Percentiles rank a stretch among this genome's conserved stretches.
Conservation (phyloP, 1,140 invertebrate genomes). For the Papilio aristodemus region DNA sequence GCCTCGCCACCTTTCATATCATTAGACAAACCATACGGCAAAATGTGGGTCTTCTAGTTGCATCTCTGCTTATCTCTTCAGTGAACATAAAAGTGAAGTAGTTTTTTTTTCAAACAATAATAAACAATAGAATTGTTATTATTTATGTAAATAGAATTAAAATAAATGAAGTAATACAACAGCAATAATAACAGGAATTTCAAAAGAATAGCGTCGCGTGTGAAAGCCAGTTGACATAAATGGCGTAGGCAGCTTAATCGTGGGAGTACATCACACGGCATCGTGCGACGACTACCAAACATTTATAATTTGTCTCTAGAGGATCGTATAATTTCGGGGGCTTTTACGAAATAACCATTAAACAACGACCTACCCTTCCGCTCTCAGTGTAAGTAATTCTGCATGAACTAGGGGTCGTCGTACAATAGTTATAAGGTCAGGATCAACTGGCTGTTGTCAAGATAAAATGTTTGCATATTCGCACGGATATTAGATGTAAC, state of each 20-base stretch:
- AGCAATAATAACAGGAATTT: not conserved
- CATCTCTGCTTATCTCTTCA: too few relatives aligned
- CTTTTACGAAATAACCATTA: constrained; percentile 38
- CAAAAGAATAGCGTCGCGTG: constrained; percentile 16
- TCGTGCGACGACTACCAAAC: constrained; percentile 58
- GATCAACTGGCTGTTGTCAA: not conserved
- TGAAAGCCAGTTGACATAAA: constrained; percentile 36
- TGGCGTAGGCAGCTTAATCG: constrained; percentile 41
- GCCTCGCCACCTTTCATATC: too few relatives aligned
- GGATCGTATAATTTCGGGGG: constrained; percentile 47
- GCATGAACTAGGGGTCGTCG: not conserved
- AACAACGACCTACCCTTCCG: constrained; percentile 40
- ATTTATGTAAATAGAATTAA: not conserved
- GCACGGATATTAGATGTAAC: constrained; percentile 63
- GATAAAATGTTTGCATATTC: constrained; percentile 44
- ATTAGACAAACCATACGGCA: too few relatives aligned
- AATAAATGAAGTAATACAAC: not conserved
- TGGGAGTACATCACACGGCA: constrained; percentile 57
- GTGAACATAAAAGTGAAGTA: too few relatives aligned
- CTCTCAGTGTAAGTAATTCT: not conserved
- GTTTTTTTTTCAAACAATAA: too few relatives aligned
- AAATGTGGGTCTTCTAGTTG: too few relatives aligned
- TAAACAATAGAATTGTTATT: too few relatives aligned
- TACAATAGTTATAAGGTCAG: not conserved
- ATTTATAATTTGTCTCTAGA: constrained; percentile 61